These are phyloP conservation scores for Drosophila ogumai DNA, from an alignment of 1,140 invertebrate genomes.

Conservation along the genomic window DNA sequence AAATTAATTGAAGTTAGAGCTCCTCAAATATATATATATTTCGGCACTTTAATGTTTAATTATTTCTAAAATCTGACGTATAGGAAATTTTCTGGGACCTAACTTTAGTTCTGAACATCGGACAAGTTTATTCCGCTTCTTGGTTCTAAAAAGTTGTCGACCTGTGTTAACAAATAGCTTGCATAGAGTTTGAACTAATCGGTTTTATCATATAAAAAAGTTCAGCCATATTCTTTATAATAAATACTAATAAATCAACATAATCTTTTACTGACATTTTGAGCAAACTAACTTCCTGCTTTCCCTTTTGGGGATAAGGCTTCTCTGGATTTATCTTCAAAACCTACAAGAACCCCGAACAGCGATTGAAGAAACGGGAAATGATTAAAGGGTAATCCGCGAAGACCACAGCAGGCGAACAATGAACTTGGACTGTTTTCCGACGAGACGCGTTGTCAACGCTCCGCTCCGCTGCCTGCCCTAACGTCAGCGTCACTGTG, in stretches of 20 bases:
- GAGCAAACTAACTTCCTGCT: not conserved
- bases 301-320: not conserved
- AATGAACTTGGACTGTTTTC: slow-evolving; percentile 76
- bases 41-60: too few species aligned
- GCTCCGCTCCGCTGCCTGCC: slow-evolving; percentile 62
- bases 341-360: slow-evolving; percentile 45
- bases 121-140: too few species aligned
- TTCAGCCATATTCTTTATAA: not conserved
- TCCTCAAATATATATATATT: too few species aligned
- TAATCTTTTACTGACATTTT: not conserved
- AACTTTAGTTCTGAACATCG: too few species aligned
- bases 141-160: too few species aligned
- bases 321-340: slow-evolving; percentile 10
- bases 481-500: slow-evolving; percentile 6
- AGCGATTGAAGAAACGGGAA: slow-evolving; percentile 42
- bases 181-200: not conserved
- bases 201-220: not conserved
- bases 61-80: too few species aligned
- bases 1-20: too few species aligned
- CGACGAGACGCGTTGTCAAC: slow-evolving; percentile 54
- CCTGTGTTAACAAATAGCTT: not conserved
- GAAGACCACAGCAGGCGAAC: slow-evolving; percentile 65
- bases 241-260: not conserved
- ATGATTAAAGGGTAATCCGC: slow-evolving; percentile 19
- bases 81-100: too few species aligned